Base-by-base conservation (phyloP, 1,140 invertebrate genomes). In the Lutraria rhynchaena region DNA sequence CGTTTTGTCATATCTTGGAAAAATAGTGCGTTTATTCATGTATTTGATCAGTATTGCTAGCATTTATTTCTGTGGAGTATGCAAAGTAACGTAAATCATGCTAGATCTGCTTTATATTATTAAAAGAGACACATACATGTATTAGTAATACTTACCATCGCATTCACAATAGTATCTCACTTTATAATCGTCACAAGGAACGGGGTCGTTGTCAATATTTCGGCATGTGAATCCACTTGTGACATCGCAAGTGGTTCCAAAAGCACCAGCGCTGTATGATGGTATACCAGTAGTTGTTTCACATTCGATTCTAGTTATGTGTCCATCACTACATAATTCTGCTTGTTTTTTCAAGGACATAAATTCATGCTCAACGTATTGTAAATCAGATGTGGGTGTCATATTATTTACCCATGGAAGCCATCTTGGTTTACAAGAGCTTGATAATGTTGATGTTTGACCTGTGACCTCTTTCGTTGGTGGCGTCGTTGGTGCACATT, bases 111-210 rank as follows among this genome's bases (percentile, higher is more conserved):
- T n/a, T n/a, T n/a, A n/a, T n/a, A n/a, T n/a, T n/a, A n/a, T n/a
- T n/a, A n/a, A n/a, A n/a, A n/a, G n/a, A n/a, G n/a, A n/a, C n/a
- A n/a, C n/a, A n/a, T n/a, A n/a, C n/a, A n/a, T n/a, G 19, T 58
- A 27, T 27, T 58, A 58, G 49, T n/a, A 58, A 46, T 77, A 84
- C 77, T 71, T 65, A 81, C 85, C 46, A 27, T 65, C 53, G 78
- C 92, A 93, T n/a, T 90, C 67, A 70, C 93, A 93, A 51, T 87
- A 84, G 67, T 92, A 91, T 67, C 92, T 86, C n/a, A 93, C 86
- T 82, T 90, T 90, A 73, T 90, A 91, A 84, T 93, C 92, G 17
- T 85, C 73, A 81, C 93, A 93, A 27, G 82, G 81, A 29, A 88
- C 57, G 27, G 86, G 86, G 24, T 49, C 57, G 70, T 88, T 88